Evolutionary conservation across 2,113 vertebrate genomes (phyloP), one percentile per base, ranked within the genome.

Genomic region (Daubentonia madagascariensis): DNA sequence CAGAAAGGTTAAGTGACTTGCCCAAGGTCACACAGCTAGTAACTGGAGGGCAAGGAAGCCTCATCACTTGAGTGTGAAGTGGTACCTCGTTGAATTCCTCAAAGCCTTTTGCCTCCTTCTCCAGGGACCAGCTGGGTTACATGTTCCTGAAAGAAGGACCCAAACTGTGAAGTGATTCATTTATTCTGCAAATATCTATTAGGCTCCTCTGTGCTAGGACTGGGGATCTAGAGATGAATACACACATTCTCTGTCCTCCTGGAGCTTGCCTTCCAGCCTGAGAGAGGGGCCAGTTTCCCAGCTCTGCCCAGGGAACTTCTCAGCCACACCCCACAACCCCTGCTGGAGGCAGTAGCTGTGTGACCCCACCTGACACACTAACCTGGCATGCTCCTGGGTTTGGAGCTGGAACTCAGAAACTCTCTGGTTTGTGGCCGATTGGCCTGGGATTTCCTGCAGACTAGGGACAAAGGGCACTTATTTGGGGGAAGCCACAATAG

Each of bases 391-490:
- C 8, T 48, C 18, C 32, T 84, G 86, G 63, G 28, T 65, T 72
- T 65, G 68, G 28, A 57, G 40, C 5, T 0, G 2, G 75, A 52
- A 23, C 28, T 57, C 35, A 61, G 45, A 61, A 32, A 13, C 54
- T 35, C 57, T 50, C 73, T 59, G 40, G 43, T 30, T 5, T 48
- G 35, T 37, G 88, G 37, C 54, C 59, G 32, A 35, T 8, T 17
- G 18, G 3, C 43, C 68, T 43, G n/a, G 32, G 70, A 30, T 40
- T 92, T 89, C n/a, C 14, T 12, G 84, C 43, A 48, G 63, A 68
- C 43, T 0, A 0, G 14, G n/a, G 43, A 5, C 22, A 1, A 54
- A 23, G 30, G 50, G 1, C 16, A 3, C 22, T 70, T 32, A 28
- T 59, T 1, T 2, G 4, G 65, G 22, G 13, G 25, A 67, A 75